Percentiles rank a stretch among this genome's conserved stretches.
Evolutionary conservation across 2,888 invertebrate species (phyloP).

Genomic region (Drosophila multiciliata): DNA sequence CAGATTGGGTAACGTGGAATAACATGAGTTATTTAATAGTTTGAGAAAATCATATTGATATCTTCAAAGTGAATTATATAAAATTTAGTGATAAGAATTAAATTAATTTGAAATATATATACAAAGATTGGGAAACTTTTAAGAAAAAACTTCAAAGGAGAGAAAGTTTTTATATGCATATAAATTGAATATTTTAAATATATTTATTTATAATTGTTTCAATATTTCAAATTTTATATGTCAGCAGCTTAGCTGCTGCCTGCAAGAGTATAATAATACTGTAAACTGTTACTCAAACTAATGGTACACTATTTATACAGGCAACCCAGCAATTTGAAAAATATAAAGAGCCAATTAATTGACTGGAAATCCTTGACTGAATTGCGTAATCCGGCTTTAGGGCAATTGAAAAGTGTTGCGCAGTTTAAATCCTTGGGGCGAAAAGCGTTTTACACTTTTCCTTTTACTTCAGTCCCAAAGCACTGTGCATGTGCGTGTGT

Average conservation of each 20-base stretch:
- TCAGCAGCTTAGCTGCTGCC: neutral
- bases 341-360: neutral
- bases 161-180: neutral
- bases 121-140: neutral
- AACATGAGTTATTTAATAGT: neutral
- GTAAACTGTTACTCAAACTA: neutral
- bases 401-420: slow-evolving; percentile 1
- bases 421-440: slow-evolving; percentile 5
- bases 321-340: neutral
- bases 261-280: neutral
- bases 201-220: neutral
- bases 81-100: neutral
- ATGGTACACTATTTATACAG: neutral
- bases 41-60: neutral
- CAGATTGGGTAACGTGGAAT: neutral
- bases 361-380: slow-evolving; percentile 2
- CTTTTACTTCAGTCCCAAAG: slow-evolving; percentile 20
- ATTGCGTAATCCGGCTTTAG: slow-evolving; percentile 11
- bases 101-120: neutral
- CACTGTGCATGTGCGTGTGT: slow-evolving; percentile 48
- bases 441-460: slow-evolving; percentile 37
- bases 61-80: neutral
- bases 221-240: neutral
- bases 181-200: neutral
- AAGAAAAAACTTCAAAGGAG: neutral